These are phyloP conservation scores for Sylvilagus floridanus DNA, from an alignment of 2,797 vertebrate genomes.

Conservation along the genomic window DNA sequence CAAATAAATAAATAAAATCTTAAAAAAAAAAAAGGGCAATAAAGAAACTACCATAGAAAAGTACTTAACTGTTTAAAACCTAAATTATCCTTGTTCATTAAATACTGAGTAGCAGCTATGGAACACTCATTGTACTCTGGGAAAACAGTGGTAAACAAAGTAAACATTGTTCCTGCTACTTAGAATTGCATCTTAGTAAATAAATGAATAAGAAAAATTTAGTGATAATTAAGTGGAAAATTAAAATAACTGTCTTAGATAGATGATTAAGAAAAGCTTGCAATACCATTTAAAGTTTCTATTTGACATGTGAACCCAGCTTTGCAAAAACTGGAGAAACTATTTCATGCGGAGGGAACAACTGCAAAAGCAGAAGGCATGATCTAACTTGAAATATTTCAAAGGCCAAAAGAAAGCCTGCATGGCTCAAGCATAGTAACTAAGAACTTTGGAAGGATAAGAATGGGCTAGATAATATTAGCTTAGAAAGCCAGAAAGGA, in stretches of 20 bases:
- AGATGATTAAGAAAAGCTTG: not conserved
- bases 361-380: not conserved
- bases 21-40: not conserved
- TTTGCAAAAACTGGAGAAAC: constrained; percentile 35
- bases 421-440: not conserved
- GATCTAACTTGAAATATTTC: constrained; percentile 9
- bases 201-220: constrained; percentile 37
- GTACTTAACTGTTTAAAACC: constrained; percentile 23
- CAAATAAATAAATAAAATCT: too few species aligned
- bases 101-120: not conserved
- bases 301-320: not conserved
- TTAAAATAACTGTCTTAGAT: constrained; percentile 1
- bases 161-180: not conserved
- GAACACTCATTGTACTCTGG: constrained; percentile 11
- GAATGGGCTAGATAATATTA: not conserved
- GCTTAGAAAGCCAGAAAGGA: not conserved
- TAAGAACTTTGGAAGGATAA: not conserved
- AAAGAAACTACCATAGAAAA: constrained; percentile 14
- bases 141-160: not conserved
- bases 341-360: not conserved
- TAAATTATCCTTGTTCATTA: constrained; percentile 48
- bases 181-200: constrained; percentile 30
- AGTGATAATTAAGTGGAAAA: not conserved
- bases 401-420: not conserved
- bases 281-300: not conserved